Base-by-base conservation (phyloP, 37 sponge, comb jelly and placozoan genomes). In the Halichondria panicea region DNA sequence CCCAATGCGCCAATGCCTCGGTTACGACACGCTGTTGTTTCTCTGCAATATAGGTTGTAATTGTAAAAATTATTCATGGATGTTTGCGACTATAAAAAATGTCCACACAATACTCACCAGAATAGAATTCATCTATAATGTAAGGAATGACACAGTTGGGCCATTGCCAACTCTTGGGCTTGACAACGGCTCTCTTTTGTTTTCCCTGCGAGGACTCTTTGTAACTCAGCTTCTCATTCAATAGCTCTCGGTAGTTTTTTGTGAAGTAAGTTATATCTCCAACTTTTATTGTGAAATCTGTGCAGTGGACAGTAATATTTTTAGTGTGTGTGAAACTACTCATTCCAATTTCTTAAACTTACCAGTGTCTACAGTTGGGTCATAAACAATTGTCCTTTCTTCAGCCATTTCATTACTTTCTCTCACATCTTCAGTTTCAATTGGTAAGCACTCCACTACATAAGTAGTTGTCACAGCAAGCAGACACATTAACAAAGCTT, bases 1-100 rank as follows among this genome's bases (percentile, higher is more conserved):
- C 93, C 85, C 84, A 88, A 2, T 84, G 71, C n/a, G 63, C 31
- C 93, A 92, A 88, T 24, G 85, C 84, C 30, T 76, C 55, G 19
- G 71, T 28, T 25, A 92, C 84, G 8, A 28, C 8, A 25, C 59
- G 55, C 25, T 18, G 37, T 37, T 87, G 82, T n/a, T 13, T 6
- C 6, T 64, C 93, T 92, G 80, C 22, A 71, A n/a, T 61, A 53
- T n/a, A n/a, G n/a, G n/a, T n/a, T n/a, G 0, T 59, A 39, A 61
- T 22, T 28, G 46, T 13, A 46, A 62, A 5, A 30, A 19, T n/a
- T n/a, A 76, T 6, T 63, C 33, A 37, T 27, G 33, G 37, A 27
- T 63, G 5, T 37, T 6, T 3, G 15, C 15, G 43, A 11, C 6
- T 66, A 63, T 27, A 37, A 27, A 18, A n/a, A n/a, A n/a, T n/a